Evolutionary conservation across 2,113 vertebrate genomes (phyloP), one percentile per base, ranked within the genome.

Genomic region (Agapornis roseicollis): DNA sequence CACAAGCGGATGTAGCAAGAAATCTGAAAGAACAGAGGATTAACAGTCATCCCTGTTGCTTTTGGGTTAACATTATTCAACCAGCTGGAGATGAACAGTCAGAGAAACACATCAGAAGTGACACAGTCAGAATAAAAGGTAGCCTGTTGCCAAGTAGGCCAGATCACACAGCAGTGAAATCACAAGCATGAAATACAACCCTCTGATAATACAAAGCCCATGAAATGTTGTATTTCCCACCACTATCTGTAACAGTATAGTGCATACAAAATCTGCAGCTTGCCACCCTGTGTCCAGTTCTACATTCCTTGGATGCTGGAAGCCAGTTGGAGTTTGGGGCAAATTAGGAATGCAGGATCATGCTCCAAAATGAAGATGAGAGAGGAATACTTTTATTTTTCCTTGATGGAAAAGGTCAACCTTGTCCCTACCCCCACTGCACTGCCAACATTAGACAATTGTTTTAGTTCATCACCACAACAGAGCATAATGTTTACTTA

Each of bases 391-490:
- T 91, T 94, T 60, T 79, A 52, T 87, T 94, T 92, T 96, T 55
- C 65, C 81, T 96, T 96, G 79, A 92, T 95, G 96, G 69, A 94
- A 96, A 96, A 97, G 88, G 92, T 96, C 97, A 96, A 71, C 52
- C 89, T 88, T 87, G 52, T 81, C 74, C 88, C 94, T 85, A 68
- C 92, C 55, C 81, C 88, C 90, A 68, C 81, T 53, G 58, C 76
- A 70, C 66, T 79, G 82, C 93, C 93, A 94, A 86, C 85, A 87
- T 94, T 93, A 94, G 92, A 96, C 95, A 97, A 95, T 96, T 96
- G 94, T 93, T 97, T 97, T 88, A 92, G 88, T 93, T 96, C 95
- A 90, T 97, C 93, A 91, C 96, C 96, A 97, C 94, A 96, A 91
- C 93, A 96, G 85, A 97, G 88, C 80, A 79, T 86, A 87, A 96